Percentiles rank a stretch among this genome's conserved stretches.
phyloP scores from a whole-genome alignment of 2,113 vertebrate species.

The Tragulus kanchil region DNA sequence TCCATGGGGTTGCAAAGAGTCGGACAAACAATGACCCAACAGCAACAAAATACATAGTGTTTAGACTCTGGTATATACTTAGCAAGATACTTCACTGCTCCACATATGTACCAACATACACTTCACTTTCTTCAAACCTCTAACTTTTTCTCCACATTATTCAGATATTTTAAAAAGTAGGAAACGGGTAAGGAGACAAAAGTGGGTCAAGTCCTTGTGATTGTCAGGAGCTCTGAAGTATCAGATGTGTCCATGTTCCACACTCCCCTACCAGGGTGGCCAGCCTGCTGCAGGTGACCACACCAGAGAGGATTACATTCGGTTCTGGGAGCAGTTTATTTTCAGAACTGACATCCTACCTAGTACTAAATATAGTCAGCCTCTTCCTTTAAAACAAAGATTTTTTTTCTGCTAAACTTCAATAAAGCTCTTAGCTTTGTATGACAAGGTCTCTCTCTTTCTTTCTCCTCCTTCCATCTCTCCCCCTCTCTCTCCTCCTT shows the following conservation, averaged over 20 bases:
- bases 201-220: conserved; percentile 73
- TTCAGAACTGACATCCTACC: conserved; percentile 89
- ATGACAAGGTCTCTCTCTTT: conserved; percentile 31
- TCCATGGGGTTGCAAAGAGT: background rate
- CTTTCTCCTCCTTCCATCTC: background rate
- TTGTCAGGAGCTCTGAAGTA: conserved; percentile 81
- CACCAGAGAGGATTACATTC: conserved; percentile 84
- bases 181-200: conserved; percentile 62
- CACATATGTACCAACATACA: conserved; percentile 73
- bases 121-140: conserved; percentile 12
- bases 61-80: conserved; percentile 82
- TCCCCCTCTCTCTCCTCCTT: background rate
- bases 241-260: conserved; percentile 69
- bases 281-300: conserved; percentile 83
- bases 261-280: conserved; percentile 73
- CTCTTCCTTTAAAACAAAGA: conserved; percentile 83
- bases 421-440: conserved; percentile 74
- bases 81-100: conserved; percentile 75
- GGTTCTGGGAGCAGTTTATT: conserved; percentile 87
- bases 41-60: background rate
- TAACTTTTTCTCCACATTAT: conserved; percentile 80
- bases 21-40: background rate
- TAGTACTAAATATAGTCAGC: conserved; percentile 86
- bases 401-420: conserved; percentile 85
- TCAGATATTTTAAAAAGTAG: conserved; percentile 76